These are phyloP conservation scores for Cephalopachus bancanus DNA, from an alignment of 2,797 vertebrate species.

Conservation along the genomic window DNA sequence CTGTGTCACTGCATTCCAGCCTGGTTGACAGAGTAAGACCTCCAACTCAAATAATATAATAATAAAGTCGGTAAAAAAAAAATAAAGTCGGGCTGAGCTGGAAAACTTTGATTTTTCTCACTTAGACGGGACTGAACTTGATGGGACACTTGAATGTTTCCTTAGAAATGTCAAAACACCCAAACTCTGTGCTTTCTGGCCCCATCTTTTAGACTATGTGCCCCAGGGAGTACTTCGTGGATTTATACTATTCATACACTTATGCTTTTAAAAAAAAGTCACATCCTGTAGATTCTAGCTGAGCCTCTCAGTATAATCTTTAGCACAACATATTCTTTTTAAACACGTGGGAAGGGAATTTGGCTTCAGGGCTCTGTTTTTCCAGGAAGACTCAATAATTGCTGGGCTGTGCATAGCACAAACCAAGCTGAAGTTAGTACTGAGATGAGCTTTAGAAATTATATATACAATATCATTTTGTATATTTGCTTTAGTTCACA, in stretches of 20 bases:
- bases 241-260: neutral
- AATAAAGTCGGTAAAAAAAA: no score
- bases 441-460: neutral
- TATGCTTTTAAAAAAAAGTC: neutral
- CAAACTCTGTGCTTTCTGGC: neutral
- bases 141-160: neutral
- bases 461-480: neutral
- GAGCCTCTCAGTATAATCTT: neutral
- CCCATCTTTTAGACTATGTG: neutral
- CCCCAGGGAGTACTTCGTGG: neutral
- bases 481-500: neutral
- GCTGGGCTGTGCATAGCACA: neutral
- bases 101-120: neutral
- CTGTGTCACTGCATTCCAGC: no score
- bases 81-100: neutral
- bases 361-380: neutral
- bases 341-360: slow-evolving; percentile 7
- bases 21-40: no score
- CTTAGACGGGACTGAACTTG: slow-evolving; percentile 15
- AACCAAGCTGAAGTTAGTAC: neutral
- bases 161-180: slow-evolving; percentile 52
- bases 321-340: neutral
- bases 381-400: neutral
- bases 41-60: no score
- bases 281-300: neutral